These are phyloP conservation scores for Baronia brevicornis DNA, from an alignment of 2,888 invertebrate genomes.

Conservation along the genomic window DNA sequence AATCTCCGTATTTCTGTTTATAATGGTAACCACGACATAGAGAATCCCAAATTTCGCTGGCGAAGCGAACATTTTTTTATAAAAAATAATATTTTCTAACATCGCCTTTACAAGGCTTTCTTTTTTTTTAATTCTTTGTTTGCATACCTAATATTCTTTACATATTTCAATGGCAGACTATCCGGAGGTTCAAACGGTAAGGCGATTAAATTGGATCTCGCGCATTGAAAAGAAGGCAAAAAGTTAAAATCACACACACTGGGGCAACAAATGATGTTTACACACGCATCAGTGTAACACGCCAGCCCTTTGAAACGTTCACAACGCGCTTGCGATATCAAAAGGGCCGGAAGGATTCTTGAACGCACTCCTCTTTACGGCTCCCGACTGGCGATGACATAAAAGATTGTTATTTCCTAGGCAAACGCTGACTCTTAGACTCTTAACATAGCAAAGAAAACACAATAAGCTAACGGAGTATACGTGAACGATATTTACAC, in stretches of 20 bases:
- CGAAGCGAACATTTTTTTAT: no score
- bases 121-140: no score
- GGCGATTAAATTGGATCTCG: conserved; percentile 43
- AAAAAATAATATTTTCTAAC: no score
- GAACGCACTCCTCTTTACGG: conserved; percentile 31
- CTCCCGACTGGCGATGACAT: conserved; percentile 22
- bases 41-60: no score
- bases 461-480: background rate
- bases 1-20: no score
- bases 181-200: conserved; percentile 46
- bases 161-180: no score
- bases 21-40: no score
- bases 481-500: no score
- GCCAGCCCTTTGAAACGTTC: conserved; percentile 50
- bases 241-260: conserved; percentile 48
- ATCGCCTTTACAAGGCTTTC: no score
- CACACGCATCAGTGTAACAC: conserved; percentile 45
- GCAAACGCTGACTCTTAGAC: conserved; percentile 6
- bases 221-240: conserved; percentile 41
- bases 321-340: conserved; percentile 44
- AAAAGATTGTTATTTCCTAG: conserved; percentile 1
- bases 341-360: conserved; percentile 65
- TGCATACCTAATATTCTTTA: conserved; percentile 15
- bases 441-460: background rate
- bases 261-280: conserved; percentile 56